Base-by-base conservation (phyloP, 2,797 vertebrate species). In the Cetoscarus ocellatus region DNA sequence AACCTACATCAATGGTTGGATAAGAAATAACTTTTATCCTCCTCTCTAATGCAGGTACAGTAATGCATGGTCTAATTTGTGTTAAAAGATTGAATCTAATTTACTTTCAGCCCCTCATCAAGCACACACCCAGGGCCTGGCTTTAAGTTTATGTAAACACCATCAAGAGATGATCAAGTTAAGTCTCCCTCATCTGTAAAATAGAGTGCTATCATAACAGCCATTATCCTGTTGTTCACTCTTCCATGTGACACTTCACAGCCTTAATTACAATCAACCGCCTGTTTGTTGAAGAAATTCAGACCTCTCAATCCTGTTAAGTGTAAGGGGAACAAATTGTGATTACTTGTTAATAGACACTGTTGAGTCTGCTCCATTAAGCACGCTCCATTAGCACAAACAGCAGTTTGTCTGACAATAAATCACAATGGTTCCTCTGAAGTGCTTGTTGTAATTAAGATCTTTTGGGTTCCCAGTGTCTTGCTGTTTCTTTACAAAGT, bases 321-420 rank as follows among this genome's bases (percentile, higher is more conserved):
- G 62, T 85, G 84, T 69, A 65, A 77, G 77, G 70, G 54, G 71
- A 80, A 86, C 87, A 90, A 88, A 91, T 90, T 87, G 78, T 84
- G 85, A 93, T 90, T 85, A 89, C 83, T 89, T 89, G 75, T 82
- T 86, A 88, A 90, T 85, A 88, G 80, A 88, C 79, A 61, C 54
- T 72, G 74, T 82, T 84, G 59, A 73, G 55, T 84, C 76, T 80
- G 75, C 75, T 63, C 75, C 85, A 91, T 92, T 92, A 91, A 83
- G 73, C 72, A 82, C 36, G 63, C 63, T 0, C 66, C 78, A 91
- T 90, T 91, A 87, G 83, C 77, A 75, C 77, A 82, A 85, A 87
- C 75, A 79, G 63, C 70, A 63, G 58, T 84, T 75, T 82, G 61
- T 52, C 50, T 85, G 61, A 73, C 72, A 60, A 79, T 89, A 82